These are phyloP conservation scores for Molorchus minor DNA, from an alignment of 2,888 invertebrate genomes.

Conservation along the genomic window DNA sequence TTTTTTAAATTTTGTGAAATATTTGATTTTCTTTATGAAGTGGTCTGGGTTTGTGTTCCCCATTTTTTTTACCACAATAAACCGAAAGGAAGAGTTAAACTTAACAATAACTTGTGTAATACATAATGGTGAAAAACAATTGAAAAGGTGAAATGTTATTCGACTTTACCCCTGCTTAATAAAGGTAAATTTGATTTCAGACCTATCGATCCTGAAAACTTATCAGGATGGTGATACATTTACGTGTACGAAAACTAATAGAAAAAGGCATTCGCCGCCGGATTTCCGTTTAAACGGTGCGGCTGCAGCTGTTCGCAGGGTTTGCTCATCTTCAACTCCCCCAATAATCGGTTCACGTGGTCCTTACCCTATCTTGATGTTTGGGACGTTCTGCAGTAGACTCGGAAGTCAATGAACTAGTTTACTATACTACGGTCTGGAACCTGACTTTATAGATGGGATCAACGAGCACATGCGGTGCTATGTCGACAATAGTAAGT, in stretches of 20 bases:
- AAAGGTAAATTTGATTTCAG: too few relatives aligned
- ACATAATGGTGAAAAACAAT: too few relatives aligned
- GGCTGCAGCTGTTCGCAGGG: conserved; percentile 54
- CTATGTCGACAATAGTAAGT: conserved; percentile 6
- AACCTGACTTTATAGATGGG: not conserved
- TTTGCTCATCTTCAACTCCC: conserved; percentile 18
- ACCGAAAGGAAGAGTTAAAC: too few relatives aligned
- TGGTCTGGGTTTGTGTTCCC: too few relatives aligned
- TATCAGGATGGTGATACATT: conserved; percentile 24
- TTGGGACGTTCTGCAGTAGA: conserved; percentile 7
- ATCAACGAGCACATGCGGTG: not conserved
- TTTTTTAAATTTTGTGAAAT: too few relatives aligned
- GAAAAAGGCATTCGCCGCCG: conserved; percentile 51
- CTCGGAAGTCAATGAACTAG: conserved; percentile 18
- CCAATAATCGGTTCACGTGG: conserved; percentile 21
- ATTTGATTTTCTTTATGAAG: too few relatives aligned
- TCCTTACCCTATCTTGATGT: conserved; percentile 22
- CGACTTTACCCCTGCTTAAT: too few relatives aligned
- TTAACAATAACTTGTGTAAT: too few relatives aligned
- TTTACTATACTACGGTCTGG: conserved; percentile 7
- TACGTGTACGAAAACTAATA: conserved; percentile 36
- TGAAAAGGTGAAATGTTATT: too few relatives aligned
- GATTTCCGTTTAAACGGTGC: conserved; percentile 57
- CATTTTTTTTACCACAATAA: too few relatives aligned
- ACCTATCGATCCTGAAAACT: too few relatives aligned